phyloP scores from a whole-genome alignment of 2,888 invertebrate genomes.

The Apamea epomidion region DNA sequence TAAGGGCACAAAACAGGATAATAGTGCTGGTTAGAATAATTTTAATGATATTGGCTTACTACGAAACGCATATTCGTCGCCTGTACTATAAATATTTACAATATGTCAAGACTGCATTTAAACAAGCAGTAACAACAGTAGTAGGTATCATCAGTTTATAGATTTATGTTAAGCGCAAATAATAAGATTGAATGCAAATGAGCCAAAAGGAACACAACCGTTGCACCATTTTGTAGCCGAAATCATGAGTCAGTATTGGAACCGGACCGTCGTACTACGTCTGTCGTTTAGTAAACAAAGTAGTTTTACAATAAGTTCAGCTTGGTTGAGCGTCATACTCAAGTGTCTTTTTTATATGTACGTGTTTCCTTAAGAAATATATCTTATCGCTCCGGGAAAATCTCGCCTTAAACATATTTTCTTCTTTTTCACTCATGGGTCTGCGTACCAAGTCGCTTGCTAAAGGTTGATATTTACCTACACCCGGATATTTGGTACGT shows the following conservation, averaged over 20 bases:
- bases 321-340: not conserved
- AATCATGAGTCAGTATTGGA: conserved; percentile 1
- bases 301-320: not conserved
- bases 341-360: not conserved
- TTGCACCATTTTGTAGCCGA: not conserved
- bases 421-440: not conserved
- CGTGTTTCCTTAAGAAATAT: not conserved
- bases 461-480: not conserved
- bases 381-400: too few species aligned
- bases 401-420: not conserved
- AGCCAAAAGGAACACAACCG: not conserved
- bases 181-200: not conserved
- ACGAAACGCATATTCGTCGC: too few species aligned
- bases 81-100: not conserved
- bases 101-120: not conserved
- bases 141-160: not conserved
- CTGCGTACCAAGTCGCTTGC: not conserved
- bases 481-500: not conserved
- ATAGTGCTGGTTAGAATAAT: not conserved
- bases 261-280: not conserved
- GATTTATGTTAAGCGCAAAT: not conserved
- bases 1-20: not conserved
- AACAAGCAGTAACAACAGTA: too few species aligned
- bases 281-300: not conserved
- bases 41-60: too few species aligned